These are phyloP conservation scores for Plectus sambesii DNA, from an alignment of 1,140 invertebrate genomes.

Conservation along the genomic window DNA sequence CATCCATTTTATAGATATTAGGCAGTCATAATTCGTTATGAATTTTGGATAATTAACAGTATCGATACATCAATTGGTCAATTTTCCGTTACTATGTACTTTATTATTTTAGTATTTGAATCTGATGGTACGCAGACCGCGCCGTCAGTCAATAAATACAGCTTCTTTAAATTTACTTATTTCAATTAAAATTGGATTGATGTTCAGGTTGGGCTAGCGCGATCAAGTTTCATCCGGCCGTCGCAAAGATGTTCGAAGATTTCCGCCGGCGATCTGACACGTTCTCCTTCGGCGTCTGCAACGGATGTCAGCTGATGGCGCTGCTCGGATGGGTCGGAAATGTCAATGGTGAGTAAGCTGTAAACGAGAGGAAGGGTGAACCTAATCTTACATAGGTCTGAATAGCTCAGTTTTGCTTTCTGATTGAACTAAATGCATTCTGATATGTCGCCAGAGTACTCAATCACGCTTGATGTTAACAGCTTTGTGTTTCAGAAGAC, in stretches of 20 bases:
- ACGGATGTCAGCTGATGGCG: constrained; percentile 90
- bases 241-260: constrained; percentile 61
- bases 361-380: neutral
- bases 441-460: neutral
- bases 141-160: too few species aligned
- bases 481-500: constrained; percentile 6
- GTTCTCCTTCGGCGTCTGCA: constrained; percentile 91
- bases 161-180: too few species aligned
- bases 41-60: too few species aligned
- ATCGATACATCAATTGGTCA: too few species aligned
- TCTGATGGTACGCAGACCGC: too few species aligned
- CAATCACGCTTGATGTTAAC: too few species aligned
- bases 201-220: constrained; percentile 73
- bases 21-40: too few species aligned
- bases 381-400: neutral
- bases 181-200: neutral
- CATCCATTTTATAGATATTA: constrained; percentile 10
- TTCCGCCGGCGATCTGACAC: constrained; percentile 65
- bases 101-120: too few species aligned
- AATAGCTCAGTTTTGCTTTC: neutral
- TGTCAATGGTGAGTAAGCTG: constrained; percentile 10
- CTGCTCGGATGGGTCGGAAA: constrained; percentile 54
- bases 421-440: neutral
- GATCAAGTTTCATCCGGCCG: constrained; percentile 59
- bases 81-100: too few species aligned